These are phyloP conservation scores for Platanista minor DNA, from an alignment of 2,113 vertebrate genomes.

Conservation along the genomic window DNA sequence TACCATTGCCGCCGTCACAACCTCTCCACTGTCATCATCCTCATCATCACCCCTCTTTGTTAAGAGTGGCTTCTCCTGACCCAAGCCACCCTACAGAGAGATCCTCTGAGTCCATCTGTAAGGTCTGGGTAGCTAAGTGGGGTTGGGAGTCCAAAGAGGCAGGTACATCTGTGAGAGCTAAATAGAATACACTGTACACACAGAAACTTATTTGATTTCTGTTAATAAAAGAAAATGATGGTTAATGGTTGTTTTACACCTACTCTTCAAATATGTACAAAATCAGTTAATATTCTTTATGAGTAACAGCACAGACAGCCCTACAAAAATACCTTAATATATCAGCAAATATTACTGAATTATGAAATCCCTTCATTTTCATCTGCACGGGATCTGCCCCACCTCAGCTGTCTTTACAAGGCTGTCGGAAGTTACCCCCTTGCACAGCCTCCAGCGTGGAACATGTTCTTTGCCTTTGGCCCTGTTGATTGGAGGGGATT, in stretches of 20 bases:
- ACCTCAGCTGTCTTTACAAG: not conserved
- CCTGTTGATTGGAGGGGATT: not conserved
- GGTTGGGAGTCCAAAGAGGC: not conserved
- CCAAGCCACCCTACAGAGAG: not conserved
- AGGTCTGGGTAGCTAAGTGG: not conserved
- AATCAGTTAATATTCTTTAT: constrained; percentile 30
- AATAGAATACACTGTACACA: not conserved
- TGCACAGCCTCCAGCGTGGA: not conserved
- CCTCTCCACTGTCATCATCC: too few relatives aligned
- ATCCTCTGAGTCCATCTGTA: not conserved
- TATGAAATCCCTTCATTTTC: constrained; percentile 2
- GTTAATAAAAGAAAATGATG: constrained; percentile 13
- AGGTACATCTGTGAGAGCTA: not conserved
- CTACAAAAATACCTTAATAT: not conserved
- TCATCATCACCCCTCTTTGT: not conserved
- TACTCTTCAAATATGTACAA: constrained; percentile 21
- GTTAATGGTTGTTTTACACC: constrained; percentile 27
- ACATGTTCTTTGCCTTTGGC: not conserved
- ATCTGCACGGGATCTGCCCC: not conserved
- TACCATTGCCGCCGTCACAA: accelerated
- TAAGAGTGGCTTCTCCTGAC: not conserved
- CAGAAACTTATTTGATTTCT: constrained; percentile 31
- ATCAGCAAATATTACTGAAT: not conserved
- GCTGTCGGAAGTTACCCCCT: not conserved
- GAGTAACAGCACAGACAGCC: not conserved